Conservation (phyloP, 2,797 vertebrate species). For the Sebastes taczanowskii region DNA sequence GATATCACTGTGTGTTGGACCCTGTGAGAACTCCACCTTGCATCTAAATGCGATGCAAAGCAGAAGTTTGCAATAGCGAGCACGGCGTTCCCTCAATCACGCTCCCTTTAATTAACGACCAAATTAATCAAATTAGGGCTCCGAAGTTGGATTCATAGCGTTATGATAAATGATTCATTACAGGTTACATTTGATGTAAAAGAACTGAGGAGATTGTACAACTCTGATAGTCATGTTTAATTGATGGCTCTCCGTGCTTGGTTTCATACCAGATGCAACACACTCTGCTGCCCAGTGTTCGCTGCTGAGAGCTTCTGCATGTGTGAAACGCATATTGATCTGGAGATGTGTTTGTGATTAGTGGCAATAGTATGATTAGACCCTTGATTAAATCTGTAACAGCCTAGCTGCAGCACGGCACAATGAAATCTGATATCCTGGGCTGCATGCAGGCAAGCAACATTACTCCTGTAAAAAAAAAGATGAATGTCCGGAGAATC, state of each 20-base stretch:
- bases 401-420: conserved; percentile 11
- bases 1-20: neutral
- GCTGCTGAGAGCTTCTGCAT: conserved; percentile 24
- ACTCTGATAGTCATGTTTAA: conserved; percentile 55
- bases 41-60: neutral
- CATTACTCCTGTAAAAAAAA: conserved; percentile 31
- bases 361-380: conserved; percentile 58
- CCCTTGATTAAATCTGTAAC: conserved; percentile 63
- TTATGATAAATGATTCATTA: conserved; percentile 61
- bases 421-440: conserved; percentile 70
- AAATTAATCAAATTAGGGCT: conserved; percentile 66
- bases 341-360: conserved; percentile 54
- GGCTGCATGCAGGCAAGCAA: conserved; percentile 32
- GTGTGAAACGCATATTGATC: conserved; percentile 66
- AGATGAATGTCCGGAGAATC: conserved; percentile 34
- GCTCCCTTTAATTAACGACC: conserved; percentile 61
- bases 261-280: conserved; percentile 37
- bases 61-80: neutral
- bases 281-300: conserved; percentile 10
- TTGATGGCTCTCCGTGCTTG: conserved; percentile 39
- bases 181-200: conserved; percentile 56
- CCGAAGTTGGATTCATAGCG: conserved; percentile 55
- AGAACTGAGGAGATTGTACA: conserved; percentile 38
- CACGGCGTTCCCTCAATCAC: conserved; percentile 33
- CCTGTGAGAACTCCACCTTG: neutral